phyloP scores from a whole-genome alignment of 2,888 invertebrate species.

The Spisula solida region DNA sequence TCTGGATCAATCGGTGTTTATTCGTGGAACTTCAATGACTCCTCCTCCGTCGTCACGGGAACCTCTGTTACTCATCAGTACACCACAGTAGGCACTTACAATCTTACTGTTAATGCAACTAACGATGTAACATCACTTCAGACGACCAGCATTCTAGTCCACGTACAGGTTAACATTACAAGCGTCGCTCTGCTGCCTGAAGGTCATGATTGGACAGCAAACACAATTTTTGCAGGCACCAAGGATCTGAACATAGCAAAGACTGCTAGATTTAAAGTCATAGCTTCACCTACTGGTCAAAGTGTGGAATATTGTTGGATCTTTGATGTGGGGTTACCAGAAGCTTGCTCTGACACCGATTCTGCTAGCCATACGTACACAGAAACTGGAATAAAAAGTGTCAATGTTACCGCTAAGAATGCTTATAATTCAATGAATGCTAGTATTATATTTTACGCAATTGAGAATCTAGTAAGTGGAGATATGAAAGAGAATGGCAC shows the following conservation, averaged over 20 bases:
- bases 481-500: slow-evolving; percentile 54
- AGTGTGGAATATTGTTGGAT: slow-evolving; percentile 43
- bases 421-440: slow-evolving; percentile 50
- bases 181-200: slow-evolving; percentile 37
- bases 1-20: slow-evolving; percentile 70
- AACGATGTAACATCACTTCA: slow-evolving; percentile 56
- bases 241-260: slow-evolving; percentile 45
- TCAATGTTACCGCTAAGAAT: slow-evolving; percentile 62
- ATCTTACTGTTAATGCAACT: slow-evolving; percentile 63
- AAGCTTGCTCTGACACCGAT: slow-evolving; percentile 11
- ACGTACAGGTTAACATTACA: slow-evolving; percentile 63
- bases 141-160: slow-evolving; percentile 40
- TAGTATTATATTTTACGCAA: slow-evolving; percentile 63
- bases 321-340: slow-evolving; percentile 42
- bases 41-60: slow-evolving; percentile 40
- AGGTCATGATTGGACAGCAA: slow-evolving; percentile 29
- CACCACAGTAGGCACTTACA: slow-evolving; percentile 54
- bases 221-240: not conserved
- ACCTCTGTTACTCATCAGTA: slow-evolving; percentile 54
- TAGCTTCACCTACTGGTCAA: slow-evolving; percentile 46
- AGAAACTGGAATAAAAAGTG: slow-evolving; percentile 53
- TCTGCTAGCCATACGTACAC: slow-evolving; percentile 40
- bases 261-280: slow-evolving; percentile 39
- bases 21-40: slow-evolving; percentile 71
- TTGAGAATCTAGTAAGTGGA: slow-evolving; percentile 45